Percentiles rank a stretch among this genome's conserved stretches.
Conservation (phyloP, 1,140 invertebrate genomes). For the Drosophila quadrilineata region DNA sequence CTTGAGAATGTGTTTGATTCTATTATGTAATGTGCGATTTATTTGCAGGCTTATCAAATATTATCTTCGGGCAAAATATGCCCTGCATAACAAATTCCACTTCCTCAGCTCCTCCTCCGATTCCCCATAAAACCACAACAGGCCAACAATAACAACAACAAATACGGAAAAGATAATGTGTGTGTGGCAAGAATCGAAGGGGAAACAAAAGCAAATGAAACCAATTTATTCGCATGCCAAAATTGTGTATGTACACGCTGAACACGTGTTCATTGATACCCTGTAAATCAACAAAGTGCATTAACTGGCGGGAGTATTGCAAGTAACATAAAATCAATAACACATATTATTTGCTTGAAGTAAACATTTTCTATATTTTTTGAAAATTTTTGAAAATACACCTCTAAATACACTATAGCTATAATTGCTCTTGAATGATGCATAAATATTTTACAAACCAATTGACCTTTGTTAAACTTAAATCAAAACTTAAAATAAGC, state of each 20-base stretch:
- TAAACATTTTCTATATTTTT: too few relatives aligned
- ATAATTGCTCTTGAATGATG: too few relatives aligned
- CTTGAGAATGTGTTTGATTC: not conserved
- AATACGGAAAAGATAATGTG: conserved; percentile 9
- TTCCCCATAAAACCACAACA: not conserved
- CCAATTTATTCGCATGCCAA: conserved; percentile 67
- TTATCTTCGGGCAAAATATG: conserved; percentile 35
- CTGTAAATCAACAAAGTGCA: not conserved
- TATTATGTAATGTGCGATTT: conserved; percentile 3
- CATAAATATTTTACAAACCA: too few relatives aligned
- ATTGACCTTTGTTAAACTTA: too few relatives aligned
- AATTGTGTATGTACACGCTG: conserved; percentile 31
- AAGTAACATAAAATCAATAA: not conserved
- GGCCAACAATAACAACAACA: conserved; percentile 1
- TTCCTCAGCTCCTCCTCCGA: too few relatives aligned
- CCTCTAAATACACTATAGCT: too few relatives aligned
- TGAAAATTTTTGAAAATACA: too few relatives aligned
- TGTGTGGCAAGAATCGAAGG: conserved; percentile 5
- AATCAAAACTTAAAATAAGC: too few relatives aligned
- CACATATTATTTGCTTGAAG: too few relatives aligned
- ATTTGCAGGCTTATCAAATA: conserved; percentile 27
- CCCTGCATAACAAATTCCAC: conserved; percentile 23
- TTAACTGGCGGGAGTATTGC: not conserved
- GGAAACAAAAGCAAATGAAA: conserved; percentile 1
- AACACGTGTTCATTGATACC: conserved; percentile 62